Percentiles rank a stretch among this genome's conserved stretches.
These are phyloP conservation scores for Entomobrya proxima DNA, from an alignment of 2,888 invertebrate genomes.

Conservation along the genomic window DNA sequence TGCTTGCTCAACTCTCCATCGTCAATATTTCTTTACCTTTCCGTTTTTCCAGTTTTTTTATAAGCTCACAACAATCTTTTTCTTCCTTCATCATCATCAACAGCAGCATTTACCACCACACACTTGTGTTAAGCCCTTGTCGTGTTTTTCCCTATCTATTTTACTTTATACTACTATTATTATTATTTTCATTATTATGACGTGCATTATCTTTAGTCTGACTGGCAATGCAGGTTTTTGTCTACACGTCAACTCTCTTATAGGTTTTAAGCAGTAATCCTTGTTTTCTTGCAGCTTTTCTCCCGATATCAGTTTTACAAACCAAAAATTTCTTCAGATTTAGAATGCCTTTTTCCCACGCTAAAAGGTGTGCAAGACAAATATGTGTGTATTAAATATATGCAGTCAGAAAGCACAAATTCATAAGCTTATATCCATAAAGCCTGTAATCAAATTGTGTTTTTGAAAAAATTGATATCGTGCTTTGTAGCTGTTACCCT, in stretches of 20 bases:
- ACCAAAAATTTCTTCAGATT: neutral
- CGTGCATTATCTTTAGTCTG: neutral
- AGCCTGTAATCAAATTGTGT: no score
- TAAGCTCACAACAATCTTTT: neutral
- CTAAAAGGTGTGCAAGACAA: constrained; percentile 1
- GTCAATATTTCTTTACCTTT: neutral
- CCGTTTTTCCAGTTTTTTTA: neutral
- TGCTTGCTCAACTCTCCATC: constrained; percentile 52
- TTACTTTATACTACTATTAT: constrained; percentile 3
- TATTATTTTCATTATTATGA: constrained; percentile 5
- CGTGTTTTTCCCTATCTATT: neutral
- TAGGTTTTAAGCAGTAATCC: no score
- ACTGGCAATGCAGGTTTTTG: no score
- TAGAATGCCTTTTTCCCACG: constrained; percentile 52
- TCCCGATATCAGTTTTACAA: neutral
- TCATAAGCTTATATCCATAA: neutral
- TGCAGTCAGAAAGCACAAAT: neutral
- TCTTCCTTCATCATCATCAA: neutral
- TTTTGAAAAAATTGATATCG: constrained; percentile 38
- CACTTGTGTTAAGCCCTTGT: neutral
- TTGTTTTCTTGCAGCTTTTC: neutral
- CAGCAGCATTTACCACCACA: neutral
- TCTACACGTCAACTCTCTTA: no score
- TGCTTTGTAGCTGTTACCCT: constrained; percentile 59
- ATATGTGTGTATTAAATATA: neutral